These are phyloP conservation scores for Crocidura indochinensis DNA, from an alignment of 2,797 vertebrate genomes.

Conservation along the genomic window DNA sequence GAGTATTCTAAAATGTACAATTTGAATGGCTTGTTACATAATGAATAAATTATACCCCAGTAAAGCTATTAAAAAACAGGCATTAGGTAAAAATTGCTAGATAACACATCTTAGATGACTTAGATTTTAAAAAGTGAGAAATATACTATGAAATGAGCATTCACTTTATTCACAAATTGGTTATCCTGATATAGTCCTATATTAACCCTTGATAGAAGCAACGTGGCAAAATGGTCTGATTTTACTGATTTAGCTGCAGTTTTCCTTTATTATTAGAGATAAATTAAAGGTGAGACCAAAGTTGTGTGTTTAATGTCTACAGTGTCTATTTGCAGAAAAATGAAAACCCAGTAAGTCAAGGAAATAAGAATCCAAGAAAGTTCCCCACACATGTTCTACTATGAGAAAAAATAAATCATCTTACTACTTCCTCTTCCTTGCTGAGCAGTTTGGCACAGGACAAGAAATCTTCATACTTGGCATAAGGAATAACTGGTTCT, in stretches of 20 bases:
- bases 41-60: not conserved
- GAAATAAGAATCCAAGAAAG: not conserved
- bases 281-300: not conserved
- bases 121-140: not conserved
- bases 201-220: not conserved
- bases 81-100: not conserved
- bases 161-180: not conserved
- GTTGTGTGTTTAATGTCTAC: not conserved
- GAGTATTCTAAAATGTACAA: not conserved
- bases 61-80: not conserved
- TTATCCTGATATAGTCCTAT: too few species aligned
- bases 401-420: conserved; percentile 76
- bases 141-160: not conserved
- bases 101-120: not conserved
- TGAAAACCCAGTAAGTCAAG: not conserved
- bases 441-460: conserved; percentile 95
- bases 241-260: not conserved
- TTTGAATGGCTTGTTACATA: not conserved
- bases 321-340: not conserved
- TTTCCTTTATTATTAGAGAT: not conserved
- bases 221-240: not conserved
- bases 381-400: too few species aligned
- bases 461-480: conserved; percentile 97
- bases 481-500: conserved; percentile 97
- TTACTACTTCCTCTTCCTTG: conserved; percentile 96